Percentiles rank a stretch among this genome's conserved stretches.
Conservation (phyloP, 1,140 invertebrate species). For the Cylas formicarius region DNA sequence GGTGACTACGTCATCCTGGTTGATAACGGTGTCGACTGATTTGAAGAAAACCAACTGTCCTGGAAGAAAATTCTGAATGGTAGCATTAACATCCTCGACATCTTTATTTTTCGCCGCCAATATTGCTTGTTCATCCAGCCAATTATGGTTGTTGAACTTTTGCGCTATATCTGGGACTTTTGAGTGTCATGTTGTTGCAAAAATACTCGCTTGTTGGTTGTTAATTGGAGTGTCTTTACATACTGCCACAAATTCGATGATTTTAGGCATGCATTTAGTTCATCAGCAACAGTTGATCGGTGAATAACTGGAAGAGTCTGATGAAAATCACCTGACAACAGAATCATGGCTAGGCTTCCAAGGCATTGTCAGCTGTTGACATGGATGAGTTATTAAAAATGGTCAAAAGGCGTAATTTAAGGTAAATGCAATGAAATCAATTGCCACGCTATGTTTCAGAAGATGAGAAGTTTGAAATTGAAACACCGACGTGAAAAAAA, state of each 20-base stretch:
- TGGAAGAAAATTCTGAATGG: constrained; percentile 32
- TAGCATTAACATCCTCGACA: constrained; percentile 37
- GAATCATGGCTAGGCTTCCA: constrained; percentile 14
- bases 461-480: no score
- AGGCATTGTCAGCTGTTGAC: constrained; percentile 8
- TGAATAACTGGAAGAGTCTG: constrained; percentile 36
- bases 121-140: constrained; percentile 35
- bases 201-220: no score
- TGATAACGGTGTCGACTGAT: constrained; percentile 37
- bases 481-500: no score
- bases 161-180: no score
- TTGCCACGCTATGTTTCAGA: no score
- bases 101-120: constrained; percentile 35
- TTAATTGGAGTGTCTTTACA: constrained; percentile 36
- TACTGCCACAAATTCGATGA: constrained; percentile 39
- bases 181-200: constrained; percentile 30
- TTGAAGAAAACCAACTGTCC: constrained; percentile 34
- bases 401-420: no score
- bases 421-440: no score
- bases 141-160: constrained; percentile 40
- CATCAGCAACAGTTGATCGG: constrained; percentile 40
- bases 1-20: constrained; percentile 34
- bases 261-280: constrained; percentile 44
- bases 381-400: no score
- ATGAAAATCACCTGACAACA: constrained; percentile 26